A percentile compares a stretch with the other conserved stretches of the same genome.
Evolutionary conservation across 2,113 vertebrate genomes (phyloP).

Genomic region (rat (Rattus norvegicus)): GRCr8 NC_086034.1:84945501-84946000

Average conservation of each 20-base stretch:
- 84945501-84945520: not conserved
- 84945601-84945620: conserved; percentile 42
- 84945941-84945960: conserved; percentile 65
- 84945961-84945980: not conserved
- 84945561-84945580: not conserved
- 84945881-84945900: conserved; percentile 36
- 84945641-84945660: conserved; percentile 61
- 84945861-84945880: not conserved
- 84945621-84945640: not conserved
- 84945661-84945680: conserved; percentile 19
- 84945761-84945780: conserved; percentile 42
- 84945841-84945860: not conserved
- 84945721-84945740: not conserved
- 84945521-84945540: not conserved
- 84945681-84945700: conserved; percentile 72
- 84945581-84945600: conserved; percentile 33
- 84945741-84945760: not conserved
- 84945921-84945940: conserved; percentile 52
- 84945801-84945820: not conserved
- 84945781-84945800: conserved; percentile 1
- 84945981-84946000: conserved; percentile 27
- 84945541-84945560: not conserved
- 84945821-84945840: conserved; percentile 34
- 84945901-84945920: not conserved
- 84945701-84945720: conserved; percentile 69